A percentile compares a stretch with the other conserved stretches of the same genome.
Conservation (phyloP, 2,113 vertebrate species). For the Melanerpes aurifrons region DNA sequence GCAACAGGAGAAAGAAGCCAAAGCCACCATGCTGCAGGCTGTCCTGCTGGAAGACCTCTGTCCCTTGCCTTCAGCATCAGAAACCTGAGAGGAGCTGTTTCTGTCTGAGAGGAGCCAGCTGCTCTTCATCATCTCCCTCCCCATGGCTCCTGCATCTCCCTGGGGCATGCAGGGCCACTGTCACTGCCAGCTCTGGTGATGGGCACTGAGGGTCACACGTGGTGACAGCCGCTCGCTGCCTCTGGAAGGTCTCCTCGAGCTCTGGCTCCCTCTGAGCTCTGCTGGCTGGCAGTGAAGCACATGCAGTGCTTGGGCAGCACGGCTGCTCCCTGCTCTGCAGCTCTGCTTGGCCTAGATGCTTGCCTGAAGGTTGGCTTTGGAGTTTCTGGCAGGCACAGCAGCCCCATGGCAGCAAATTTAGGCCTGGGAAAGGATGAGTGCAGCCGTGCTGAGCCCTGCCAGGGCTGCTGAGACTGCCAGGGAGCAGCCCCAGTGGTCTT, state of each 20-base stretch:
- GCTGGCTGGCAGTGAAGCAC: not conserved
- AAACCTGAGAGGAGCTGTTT: not conserved
- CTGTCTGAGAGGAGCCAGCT: not conserved
- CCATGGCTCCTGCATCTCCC: not conserved
- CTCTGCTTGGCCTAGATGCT: not conserved
- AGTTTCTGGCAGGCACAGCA: not conserved
- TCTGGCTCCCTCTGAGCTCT: not conserved
- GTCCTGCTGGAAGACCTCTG: not conserved
- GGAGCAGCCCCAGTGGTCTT: not conserved
- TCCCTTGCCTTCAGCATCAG: not conserved
- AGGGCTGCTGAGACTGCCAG: too few relatives aligned
- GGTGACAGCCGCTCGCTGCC: constrained; percentile 8
- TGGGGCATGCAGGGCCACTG: not conserved
- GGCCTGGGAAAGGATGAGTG: accelerated
- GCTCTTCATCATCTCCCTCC: not conserved
- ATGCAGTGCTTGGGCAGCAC: not conserved
- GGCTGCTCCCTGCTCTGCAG: not conserved
- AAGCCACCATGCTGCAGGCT: not conserved
- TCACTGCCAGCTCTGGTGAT: not conserved
- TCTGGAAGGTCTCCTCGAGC: not conserved
- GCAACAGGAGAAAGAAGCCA: too few relatives aligned
- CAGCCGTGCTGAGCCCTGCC: not conserved
- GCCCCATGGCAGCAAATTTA: accelerated
- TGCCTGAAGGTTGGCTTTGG: not conserved
- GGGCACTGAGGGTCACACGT: not conserved